Evolutionary conservation across 2,113 vertebrate species (phyloP).

Genomic region (Ranitomeya variabilis): DNA sequence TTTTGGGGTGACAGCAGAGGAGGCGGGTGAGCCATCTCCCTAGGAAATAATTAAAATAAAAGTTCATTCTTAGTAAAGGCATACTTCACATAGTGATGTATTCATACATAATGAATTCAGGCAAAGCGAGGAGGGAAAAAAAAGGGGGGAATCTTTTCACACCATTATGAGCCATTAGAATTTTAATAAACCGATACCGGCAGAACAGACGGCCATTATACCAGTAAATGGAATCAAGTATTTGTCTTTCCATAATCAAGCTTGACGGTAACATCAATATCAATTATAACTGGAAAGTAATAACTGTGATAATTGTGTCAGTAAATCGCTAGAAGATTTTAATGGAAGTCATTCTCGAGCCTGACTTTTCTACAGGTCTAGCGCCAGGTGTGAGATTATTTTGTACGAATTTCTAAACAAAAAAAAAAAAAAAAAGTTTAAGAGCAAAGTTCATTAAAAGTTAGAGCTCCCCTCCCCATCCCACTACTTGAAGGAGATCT

Average conservation of each 20-base stretch:
- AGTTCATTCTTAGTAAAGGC: not conserved
- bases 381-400: not conserved
- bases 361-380: not conserved
- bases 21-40: constrained; percentile 90
- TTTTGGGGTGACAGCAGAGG: constrained; percentile 90
- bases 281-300: constrained; percentile 37
- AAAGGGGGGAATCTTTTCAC: constrained; percentile 24
- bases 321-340: constrained; percentile 9
- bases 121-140: not conserved
- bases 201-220: constrained; percentile 1
- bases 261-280: constrained; percentile 40
- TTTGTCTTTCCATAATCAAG: constrained; percentile 35
- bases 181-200: constrained; percentile 15
- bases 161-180: constrained; percentile 41
- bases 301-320: constrained; percentile 33
- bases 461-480: not conserved
- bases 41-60: constrained; percentile 59
- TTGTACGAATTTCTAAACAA: not conserved
- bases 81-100: constrained; percentile 4
- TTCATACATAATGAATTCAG: constrained; percentile 23
- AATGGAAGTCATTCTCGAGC: constrained; percentile 22
- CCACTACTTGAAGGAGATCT: not conserved
- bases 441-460: not conserved
- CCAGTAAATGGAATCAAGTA: constrained; percentile 26
- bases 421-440: not conserved